Evolutionary conservation across 2,797 vertebrate genomes (phyloP).

Genomic region (Fringilla coelebs): DNA sequence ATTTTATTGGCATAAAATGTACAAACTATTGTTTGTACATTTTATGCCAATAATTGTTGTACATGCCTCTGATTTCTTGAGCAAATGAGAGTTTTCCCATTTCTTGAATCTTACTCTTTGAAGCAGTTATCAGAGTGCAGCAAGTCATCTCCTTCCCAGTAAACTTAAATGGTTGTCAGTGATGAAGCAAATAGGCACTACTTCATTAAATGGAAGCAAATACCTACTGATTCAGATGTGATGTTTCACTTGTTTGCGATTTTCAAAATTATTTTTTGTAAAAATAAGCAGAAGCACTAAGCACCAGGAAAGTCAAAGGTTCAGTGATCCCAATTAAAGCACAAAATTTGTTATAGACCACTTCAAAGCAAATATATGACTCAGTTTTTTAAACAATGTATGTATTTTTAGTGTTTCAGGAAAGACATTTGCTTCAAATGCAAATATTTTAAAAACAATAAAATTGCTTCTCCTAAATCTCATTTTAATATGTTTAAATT

Average conservation of each 20-base stretch:
- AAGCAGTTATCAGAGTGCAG: background rate
- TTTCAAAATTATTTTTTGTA: background rate
- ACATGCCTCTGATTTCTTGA: background rate
- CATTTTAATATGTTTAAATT: background rate
- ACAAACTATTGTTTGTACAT: too few relatives aligned
- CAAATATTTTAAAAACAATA: background rate
- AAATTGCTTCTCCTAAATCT: background rate
- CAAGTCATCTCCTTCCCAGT: background rate
- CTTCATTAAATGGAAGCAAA: background rate
- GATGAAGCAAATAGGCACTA: background rate
- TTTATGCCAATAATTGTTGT: too few relatives aligned
- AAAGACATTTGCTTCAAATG: background rate
- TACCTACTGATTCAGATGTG: background rate
- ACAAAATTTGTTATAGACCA: background rate
- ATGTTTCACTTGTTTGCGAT: background rate
- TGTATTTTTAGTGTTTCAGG: background rate
- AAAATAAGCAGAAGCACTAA: background rate
- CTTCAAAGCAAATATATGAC: background rate
- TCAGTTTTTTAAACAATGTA: background rate
- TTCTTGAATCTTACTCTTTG: background rate
- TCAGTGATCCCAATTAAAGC: background rate
- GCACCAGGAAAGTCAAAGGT: background rate
- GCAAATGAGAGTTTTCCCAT: background rate
- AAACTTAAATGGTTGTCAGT: background rate
- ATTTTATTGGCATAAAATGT: background rate